Evolutionary conservation across 2,888 invertebrate genomes (phyloP), one percentile per base, ranked within the genome.

Genomic region (Dicranocentrus wangi): DNA sequence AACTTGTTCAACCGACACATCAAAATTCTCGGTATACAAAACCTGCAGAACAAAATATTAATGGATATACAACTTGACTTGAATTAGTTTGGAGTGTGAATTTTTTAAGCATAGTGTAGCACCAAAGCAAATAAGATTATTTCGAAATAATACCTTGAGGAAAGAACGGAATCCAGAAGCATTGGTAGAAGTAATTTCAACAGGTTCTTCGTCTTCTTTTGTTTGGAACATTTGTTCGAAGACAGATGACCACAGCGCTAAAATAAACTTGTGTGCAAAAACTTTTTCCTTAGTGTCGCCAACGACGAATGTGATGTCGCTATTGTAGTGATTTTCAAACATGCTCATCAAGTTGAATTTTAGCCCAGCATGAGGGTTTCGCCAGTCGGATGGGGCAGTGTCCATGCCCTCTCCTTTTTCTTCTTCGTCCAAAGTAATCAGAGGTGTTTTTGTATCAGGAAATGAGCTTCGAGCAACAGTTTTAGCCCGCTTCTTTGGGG

Each of bases 1-100:
- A 13, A 83, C 83, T 68, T 84, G 83, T 53, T 84, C 84, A 2
- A 84, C 83, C 13, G 83, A 79, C 15, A 84, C 84, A 28, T 84
- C 84, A 66, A 84, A 84, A 19, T 84, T 82, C 28, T 84, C 84
- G 0, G 84, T 84, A 82, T 84, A 84, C 77, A 84, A 73, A 25
- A 83, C 82, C 84, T 84, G 60, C 27, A 3, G n/a, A 32, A 32
- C 32, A 32, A 7, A 32, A 32, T 32, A 32, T n/a, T n/a, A n/a
- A n/a, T n/a, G n/a, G n/a, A n/a, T n/a, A n/a, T n/a, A n/a, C n/a
- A n/a, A n/a, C n/a, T n/a, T n/a, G n/a, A n/a, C n/a, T n/a, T n/a
- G n/a, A n/a, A n/a, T n/a, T n/a, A n/a, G n/a, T n/a, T n/a, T n/a
- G n/a, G n/a, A n/a, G n/a, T n/a, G n/a, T n/a, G n/a, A n/a, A n/a